Evolutionary conservation across 2,888 invertebrate species (phyloP), one percentile per base, ranked within the genome.

Genomic region (Tyria jacobaeae): DNA sequence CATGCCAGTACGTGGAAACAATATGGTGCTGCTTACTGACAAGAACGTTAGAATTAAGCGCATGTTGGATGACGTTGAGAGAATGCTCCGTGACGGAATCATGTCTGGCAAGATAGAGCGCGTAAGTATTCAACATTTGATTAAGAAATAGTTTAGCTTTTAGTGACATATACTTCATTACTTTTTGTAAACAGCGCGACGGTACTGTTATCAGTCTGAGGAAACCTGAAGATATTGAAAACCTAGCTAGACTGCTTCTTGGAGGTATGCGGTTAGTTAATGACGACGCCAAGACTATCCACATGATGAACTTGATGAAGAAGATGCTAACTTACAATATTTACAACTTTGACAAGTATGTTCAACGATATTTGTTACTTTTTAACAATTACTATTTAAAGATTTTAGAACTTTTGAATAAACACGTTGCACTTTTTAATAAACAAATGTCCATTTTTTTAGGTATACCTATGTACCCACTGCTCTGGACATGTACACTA

Each of bases 161-260:
- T 25, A 21, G 24, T n/a, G 0, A 35, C 17, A 6, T 25, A 41
- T 47, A 7, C 14, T 63, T 0, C 63, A 27, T 24, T 24, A 52
- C 12, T 47, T 51, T 68, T 63, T 48, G n/a, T 76, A 80, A n/a
- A 25, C 69, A 94, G 94, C 91, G 92, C 59, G 95, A 96, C 70
- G 96, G 96, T 52, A 92, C 94, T 3, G 87, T 94, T 58, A 88
- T 96, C 66, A 94, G 95, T 75, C 85, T 97, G 60, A 96, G 94
- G 85, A 95, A 96, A 70, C 92, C 95, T 2, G 95, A 96, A 70
- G 96, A 96, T 71, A 89, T 96, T 69, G 95, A 96, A 81, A 92
- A 94, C 76, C 92, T 97, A 64, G 96, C 96, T 50, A 95, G 96
- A 75, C 78, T 97, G 73, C 89, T 97, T 70, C 94, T 96, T 82